Conservation (phyloP, 2,113 vertebrate genomes). For the Alosa alosa region DNA sequence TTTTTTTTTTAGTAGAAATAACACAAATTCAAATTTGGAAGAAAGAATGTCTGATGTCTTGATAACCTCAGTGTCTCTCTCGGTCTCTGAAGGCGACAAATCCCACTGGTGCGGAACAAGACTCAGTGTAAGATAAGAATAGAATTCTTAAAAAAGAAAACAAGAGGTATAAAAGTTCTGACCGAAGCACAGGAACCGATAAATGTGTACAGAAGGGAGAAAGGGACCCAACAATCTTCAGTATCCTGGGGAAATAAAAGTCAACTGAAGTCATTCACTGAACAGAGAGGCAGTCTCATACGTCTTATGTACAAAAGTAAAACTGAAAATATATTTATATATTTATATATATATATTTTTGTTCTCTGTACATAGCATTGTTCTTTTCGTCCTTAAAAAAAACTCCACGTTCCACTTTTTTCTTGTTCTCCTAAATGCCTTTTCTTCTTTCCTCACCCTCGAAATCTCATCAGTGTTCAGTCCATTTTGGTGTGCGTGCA, state of each 20-base stretch:
- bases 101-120: slow-evolving; percentile 59
- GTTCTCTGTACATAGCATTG: slow-evolving; percentile 92
- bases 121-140: slow-evolving; percentile 32
- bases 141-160: slow-evolving; percentile 48
- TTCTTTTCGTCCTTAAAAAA: slow-evolving; percentile 68
- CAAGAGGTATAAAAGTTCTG: slow-evolving; percentile 57
- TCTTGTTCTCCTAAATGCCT: slow-evolving; percentile 48
- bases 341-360: slow-evolving; percentile 98
- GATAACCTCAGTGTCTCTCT: not conserved
- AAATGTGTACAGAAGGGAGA: slow-evolving; percentile 48
- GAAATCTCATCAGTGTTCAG: slow-evolving; percentile 24
- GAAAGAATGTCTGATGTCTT: slow-evolving; percentile 31
- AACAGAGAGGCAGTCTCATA: slow-evolving; percentile 74
- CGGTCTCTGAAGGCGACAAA: slow-evolving; percentile 48
- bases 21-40: slow-evolving; percentile 33
- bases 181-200: slow-evolving; percentile 46
- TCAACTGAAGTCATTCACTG: slow-evolving; percentile 78
- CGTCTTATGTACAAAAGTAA: slow-evolving; percentile 96
- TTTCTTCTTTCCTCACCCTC: not conserved
- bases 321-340: slow-evolving; percentile 99
- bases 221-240: slow-evolving; percentile 68
- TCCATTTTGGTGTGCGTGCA: slow-evolving; percentile 16
- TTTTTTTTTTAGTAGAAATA: not conserved
- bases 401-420: slow-evolving; percentile 66
- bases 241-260: slow-evolving; percentile 72